phyloP scores from a whole-genome alignment of 2,113 vertebrate species.

The Nycticorax nycticorax region DNA sequence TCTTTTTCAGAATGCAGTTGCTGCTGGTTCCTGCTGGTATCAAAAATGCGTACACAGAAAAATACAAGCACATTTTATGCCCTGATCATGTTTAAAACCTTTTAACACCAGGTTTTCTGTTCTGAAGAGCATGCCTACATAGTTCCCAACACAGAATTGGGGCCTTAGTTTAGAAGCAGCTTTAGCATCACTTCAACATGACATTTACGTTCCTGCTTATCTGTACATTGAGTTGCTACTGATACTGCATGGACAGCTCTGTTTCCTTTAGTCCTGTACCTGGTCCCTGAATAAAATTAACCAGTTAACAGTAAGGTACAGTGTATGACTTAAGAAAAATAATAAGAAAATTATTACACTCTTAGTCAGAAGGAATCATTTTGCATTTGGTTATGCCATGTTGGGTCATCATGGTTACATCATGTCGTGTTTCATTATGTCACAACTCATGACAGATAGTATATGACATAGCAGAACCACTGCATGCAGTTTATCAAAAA shows the following conservation, averaged over 20 bases:
- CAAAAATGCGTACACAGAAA: neutral
- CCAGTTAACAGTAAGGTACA: neutral
- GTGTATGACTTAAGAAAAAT: neutral
- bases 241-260: neutral
- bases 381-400: neutral
- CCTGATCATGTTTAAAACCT: neutral
- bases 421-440: slow-evolving; percentile 37
- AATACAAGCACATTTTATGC: neutral
- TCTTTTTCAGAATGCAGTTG: neutral
- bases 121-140: neutral
- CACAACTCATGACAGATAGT: neutral
- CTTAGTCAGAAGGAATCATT: slow-evolving; percentile 26
- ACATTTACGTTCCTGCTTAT: neutral
- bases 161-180: neutral
- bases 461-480: neutral
- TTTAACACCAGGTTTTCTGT: neutral
- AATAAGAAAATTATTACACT: neutral
- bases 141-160: neutral
- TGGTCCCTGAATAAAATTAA: neutral
- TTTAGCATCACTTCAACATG: neutral
- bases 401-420: neutral
- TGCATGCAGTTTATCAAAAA: neutral
- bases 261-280: neutral
- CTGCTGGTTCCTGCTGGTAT: neutral
- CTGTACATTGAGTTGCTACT: neutral